phyloP scores from a whole-genome alignment of 2,888 invertebrate genomes.

The Pollenia labialis region DNA sequence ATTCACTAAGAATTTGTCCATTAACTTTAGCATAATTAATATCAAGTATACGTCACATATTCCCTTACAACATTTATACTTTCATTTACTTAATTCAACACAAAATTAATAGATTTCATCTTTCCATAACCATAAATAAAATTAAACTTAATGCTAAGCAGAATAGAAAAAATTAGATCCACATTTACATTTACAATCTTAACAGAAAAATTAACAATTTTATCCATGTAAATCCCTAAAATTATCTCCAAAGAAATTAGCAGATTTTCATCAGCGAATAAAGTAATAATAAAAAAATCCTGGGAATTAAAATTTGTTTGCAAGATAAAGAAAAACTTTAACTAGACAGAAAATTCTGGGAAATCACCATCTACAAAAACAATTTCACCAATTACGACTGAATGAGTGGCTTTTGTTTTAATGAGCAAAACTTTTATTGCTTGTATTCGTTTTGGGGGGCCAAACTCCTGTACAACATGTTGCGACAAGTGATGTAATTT shows the following conservation, averaged over 20 bases:
- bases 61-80: too few species aligned
- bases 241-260: conserved; percentile 18
- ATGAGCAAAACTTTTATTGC: conserved; percentile 21
- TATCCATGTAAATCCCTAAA: not conserved
- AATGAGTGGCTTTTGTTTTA: conserved; percentile 24
- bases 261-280: not conserved
- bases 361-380: not conserved
- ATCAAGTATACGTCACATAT: too few species aligned
- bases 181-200: too few species aligned
- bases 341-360: not conserved
- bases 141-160: not conserved
- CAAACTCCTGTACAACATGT: conserved; percentile 23
- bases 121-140: too few species aligned
- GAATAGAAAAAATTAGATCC: too few species aligned
- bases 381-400: not conserved
- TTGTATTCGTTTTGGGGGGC: not conserved
- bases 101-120: too few species aligned
- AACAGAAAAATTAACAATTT: not conserved
- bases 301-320: not conserved
- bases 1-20: too few species aligned
- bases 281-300: too few species aligned
- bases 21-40: too few species aligned
- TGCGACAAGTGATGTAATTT: conserved; percentile 56
- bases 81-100: too few species aligned
- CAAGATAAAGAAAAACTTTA: not conserved